Evolutionary conservation across 2,797 vertebrate genomes (phyloP).

Genomic region (Sandelia bainsii): DNA sequence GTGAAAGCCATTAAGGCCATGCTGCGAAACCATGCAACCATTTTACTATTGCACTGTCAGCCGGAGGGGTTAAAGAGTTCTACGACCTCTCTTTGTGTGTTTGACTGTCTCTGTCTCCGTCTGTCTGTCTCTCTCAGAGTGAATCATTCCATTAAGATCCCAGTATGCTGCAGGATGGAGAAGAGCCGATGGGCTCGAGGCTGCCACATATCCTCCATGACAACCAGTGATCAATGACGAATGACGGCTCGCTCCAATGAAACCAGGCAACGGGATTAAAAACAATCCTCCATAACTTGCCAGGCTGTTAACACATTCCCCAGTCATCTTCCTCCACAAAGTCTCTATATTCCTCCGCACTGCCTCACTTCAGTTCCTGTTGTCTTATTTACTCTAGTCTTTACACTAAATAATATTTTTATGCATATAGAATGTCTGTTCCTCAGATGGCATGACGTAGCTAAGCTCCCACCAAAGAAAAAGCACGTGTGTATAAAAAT

Average conservation of each 20-base stretch:
- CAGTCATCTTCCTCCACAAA: neutral
- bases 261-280: conserved; percentile 70
- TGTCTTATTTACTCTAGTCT: conserved; percentile 20
- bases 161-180: conserved; percentile 51
- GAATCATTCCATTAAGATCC: conserved; percentile 68
- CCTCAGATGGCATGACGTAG: neutral
- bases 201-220: conserved; percentile 69
- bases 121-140: conserved; percentile 24
- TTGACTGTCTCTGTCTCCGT: neutral
- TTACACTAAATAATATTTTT: neutral
- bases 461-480: neutral
- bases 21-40: conserved; percentile 17
- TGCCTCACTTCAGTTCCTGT: conserved; percentile 4
- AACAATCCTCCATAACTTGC: conserved; percentile 59
- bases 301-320: conserved; percentile 30
- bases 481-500: neutral
- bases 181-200: conserved; percentile 37
- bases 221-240: conserved; percentile 73
- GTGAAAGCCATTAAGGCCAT: conserved; percentile 21
- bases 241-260: conserved; percentile 67
- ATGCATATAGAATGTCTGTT: conserved; percentile 4
- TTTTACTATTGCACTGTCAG: conserved; percentile 26
- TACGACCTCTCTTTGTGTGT: conserved; percentile 22
- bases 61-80: conserved; percentile 42
- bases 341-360: neutral